These are phyloP conservation scores for Oryzias celebensis DNA, from an alignment of 2,113 vertebrate species.

Conservation along the genomic window DNA sequence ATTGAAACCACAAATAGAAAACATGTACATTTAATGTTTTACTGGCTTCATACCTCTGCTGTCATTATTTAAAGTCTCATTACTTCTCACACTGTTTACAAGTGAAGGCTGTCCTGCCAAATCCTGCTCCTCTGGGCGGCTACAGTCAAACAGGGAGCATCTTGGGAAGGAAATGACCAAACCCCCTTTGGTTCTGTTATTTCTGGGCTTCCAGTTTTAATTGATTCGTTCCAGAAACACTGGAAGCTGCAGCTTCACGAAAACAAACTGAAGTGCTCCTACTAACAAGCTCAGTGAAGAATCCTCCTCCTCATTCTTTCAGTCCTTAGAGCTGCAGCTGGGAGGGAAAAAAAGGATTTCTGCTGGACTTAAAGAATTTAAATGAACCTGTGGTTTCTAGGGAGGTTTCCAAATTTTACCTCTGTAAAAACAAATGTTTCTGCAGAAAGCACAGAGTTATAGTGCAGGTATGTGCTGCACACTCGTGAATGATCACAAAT, in stretches of 20 bases:
- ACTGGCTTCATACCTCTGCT: not conserved
- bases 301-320: slow-evolving; percentile 2
- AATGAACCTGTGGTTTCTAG: no score
- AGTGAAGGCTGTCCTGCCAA: slow-evolving; percentile 15
- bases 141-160: slow-evolving; percentile 44
- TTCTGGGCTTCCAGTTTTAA: slow-evolving; percentile 24
- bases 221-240: slow-evolving; percentile 55
- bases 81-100: slow-evolving; percentile 32
- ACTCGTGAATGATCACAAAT: no score
- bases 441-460: no score
- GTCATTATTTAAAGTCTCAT: not conserved
- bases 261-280: slow-evolving; percentile 15
- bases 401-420: no score
- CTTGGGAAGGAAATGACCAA: slow-evolving; percentile 30
- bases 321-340: not conserved
- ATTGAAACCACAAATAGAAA: rapidly evolving
- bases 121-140: slow-evolving; percentile 1
- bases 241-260: slow-evolving; percentile 16
- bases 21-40: not conserved
- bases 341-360: not conserved
- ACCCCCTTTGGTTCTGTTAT: slow-evolving; percentile 10
- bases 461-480: no score
- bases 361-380: slow-evolving; percentile 24
- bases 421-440: no score
- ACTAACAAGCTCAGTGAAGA: slow-evolving; percentile 27